Conservation (phyloP, 2,888 invertebrate genomes). For the Dynastes maya region DNA sequence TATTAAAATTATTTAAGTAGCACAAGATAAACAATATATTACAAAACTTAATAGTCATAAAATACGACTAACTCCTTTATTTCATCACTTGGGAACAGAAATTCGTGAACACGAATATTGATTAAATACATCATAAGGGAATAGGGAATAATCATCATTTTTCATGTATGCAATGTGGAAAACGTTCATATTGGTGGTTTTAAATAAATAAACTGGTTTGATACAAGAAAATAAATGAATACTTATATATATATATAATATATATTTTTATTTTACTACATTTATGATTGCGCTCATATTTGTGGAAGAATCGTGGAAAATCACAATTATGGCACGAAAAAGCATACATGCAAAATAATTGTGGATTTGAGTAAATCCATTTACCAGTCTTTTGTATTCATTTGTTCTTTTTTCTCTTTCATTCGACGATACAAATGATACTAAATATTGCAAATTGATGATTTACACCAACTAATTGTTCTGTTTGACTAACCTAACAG, state of each 20-base stretch:
- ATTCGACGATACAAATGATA: slow-evolving; percentile 51
- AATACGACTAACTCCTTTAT: slow-evolving; percentile 37
- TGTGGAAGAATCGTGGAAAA: slow-evolving; percentile 39
- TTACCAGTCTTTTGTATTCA: slow-evolving; percentile 57
- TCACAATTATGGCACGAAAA: slow-evolving; percentile 49
- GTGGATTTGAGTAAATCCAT: slow-evolving; percentile 43
- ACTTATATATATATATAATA: background rate
- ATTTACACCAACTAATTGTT: slow-evolving; percentile 41
- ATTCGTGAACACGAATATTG: slow-evolving; percentile 47
- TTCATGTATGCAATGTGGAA: slow-evolving; percentile 45
- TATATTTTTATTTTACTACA: slow-evolving; percentile 4
- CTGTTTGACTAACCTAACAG: slow-evolving; percentile 48
- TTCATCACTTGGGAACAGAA: slow-evolving; percentile 34
- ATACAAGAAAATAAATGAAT: slow-evolving; percentile 11
- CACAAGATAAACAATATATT: slow-evolving; percentile 49
- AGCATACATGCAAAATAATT: slow-evolving; percentile 51
- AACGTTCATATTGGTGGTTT: slow-evolving; percentile 24
- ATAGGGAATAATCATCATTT: slow-evolving; percentile 40
- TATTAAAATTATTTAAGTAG: slow-evolving; percentile 51
- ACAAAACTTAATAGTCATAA: slow-evolving; percentile 47
- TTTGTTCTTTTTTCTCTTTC: slow-evolving; percentile 52
- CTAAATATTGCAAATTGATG: slow-evolving; percentile 49
- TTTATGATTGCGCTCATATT: slow-evolving; percentile 46
- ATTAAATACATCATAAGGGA: slow-evolving; percentile 34
- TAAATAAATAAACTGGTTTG: slow-evolving; percentile 32